Conservation (phyloP, 37 sponge, comb jelly and placozoan genomes). For the Hexactinellida sp. region DNA sequence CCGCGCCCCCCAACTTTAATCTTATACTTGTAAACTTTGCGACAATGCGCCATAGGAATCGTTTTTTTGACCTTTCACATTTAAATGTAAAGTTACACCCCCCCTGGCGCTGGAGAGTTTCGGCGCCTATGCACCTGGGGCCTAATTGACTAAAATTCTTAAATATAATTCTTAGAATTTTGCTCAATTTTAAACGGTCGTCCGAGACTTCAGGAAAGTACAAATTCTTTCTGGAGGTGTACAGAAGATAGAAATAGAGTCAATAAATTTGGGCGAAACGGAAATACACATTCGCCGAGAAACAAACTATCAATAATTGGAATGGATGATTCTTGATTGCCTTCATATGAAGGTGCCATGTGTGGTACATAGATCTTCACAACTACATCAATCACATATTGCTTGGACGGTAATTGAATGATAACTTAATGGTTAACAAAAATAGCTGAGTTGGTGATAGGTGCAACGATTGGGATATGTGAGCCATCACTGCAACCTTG, state of each 20-base stretch:
- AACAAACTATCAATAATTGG: not conserved
- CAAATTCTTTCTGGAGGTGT: not conserved
- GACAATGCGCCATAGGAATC: too few relatives aligned
- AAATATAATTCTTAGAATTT: too few relatives aligned
- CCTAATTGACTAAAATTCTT: too few relatives aligned
- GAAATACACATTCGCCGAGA: not conserved
- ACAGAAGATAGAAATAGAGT: not conserved
- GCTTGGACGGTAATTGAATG: not conserved
- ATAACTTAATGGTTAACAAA: not conserved
- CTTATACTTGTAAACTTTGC: too few relatives aligned
- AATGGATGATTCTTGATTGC: not conserved
- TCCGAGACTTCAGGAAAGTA: not conserved
- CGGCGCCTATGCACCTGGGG: too few relatives aligned
- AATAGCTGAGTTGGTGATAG: not conserved
- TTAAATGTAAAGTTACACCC: too few relatives aligned
- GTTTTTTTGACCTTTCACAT: too few relatives aligned
- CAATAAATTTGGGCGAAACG: not conserved
- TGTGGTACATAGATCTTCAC: not conserved
- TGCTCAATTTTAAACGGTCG: too few relatives aligned
- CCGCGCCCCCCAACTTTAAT: too few relatives aligned
- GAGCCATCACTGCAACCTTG: not conserved
- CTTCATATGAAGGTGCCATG: not conserved
- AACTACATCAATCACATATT: conserved; percentile 6
- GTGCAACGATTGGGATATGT: not conserved
- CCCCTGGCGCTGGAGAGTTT: too few relatives aligned